Percentiles rank a stretch among this genome's conserved stretches.
Evolutionary conservation across 2,888 invertebrate species (phyloP).

Genomic region (Tuberolachnus salignus): DNA sequence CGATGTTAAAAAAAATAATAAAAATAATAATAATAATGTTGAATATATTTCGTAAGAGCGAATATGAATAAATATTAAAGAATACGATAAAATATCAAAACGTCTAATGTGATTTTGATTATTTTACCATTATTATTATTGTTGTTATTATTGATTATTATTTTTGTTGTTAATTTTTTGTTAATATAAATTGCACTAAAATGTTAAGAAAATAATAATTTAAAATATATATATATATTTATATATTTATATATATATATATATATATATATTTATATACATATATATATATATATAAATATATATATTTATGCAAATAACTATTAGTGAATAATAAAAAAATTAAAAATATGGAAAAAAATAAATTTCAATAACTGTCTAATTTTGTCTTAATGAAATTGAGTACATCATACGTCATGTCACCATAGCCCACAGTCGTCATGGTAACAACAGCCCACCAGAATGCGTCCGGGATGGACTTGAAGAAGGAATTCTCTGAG

Average conservation of each 20-base stretch:
- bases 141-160: constrained; percentile 3
- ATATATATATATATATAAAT: no score
- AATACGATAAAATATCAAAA: constrained; percentile 15
- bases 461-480: constrained; percentile 99
- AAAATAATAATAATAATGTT: constrained; percentile 26
- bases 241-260: no score
- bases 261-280: no score
- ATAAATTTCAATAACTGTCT: constrained; percentile 56
- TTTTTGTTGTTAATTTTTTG: neutral
- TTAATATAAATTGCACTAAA: constrained; percentile 42
- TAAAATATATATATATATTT: constrained; percentile 10
- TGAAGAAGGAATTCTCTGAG: constrained; percentile 99
- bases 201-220: constrained; percentile 31
- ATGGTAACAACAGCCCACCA: constrained; percentile 99
- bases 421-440: constrained; percentile 99
- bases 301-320: constrained; percentile 30
- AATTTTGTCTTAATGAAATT: constrained; percentile 58
- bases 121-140: constrained; percentile 13
- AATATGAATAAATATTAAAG: constrained; percentile 26
- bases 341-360: constrained; percentile 55
- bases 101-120: constrained; percentile 30
- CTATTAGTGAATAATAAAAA: constrained; percentile 46
- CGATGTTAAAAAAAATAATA: constrained; percentile 33
- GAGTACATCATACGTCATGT: constrained; percentile 87
- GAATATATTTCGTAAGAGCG: constrained; percentile 1